Evolutionary conservation across 2,888 invertebrate genomes (phyloP).

Genomic region (Latrodectus elegans): DNA sequence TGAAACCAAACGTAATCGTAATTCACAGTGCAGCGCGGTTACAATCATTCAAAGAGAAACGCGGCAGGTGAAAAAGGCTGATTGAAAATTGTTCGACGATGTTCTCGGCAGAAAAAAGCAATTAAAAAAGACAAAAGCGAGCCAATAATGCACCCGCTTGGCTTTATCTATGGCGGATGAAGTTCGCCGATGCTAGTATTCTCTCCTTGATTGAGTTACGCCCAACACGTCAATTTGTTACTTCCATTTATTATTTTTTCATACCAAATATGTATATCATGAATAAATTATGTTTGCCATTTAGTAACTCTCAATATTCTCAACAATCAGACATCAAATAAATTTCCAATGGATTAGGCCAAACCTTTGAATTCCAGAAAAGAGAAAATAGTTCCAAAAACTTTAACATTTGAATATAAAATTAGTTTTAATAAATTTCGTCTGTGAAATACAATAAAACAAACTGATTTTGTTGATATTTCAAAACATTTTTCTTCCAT

Average conservation of each 20-base stretch:
- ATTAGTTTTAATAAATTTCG: no score
- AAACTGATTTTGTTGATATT: no score
- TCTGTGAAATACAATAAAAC: no score
- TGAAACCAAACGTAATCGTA: slow-evolving; percentile 13
- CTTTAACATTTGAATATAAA: no score
- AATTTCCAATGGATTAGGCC: no score
- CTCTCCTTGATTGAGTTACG: neutral
- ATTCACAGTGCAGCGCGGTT: slow-evolving; percentile 11
- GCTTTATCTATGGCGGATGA: neutral
- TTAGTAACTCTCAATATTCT: no score
- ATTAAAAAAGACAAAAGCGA: slow-evolving; percentile 51
- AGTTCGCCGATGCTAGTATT: neutral
- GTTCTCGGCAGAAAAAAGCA: slow-evolving; percentile 32
- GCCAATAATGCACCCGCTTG: slow-evolving; percentile 8
- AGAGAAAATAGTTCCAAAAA: no score
- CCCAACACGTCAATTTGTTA: neutral
- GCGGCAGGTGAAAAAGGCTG: slow-evolving; percentile 8
- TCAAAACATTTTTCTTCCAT: no score
- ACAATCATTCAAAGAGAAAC: slow-evolving; percentile 16
- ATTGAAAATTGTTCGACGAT: slow-evolving; percentile 46
- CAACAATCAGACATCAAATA: no score
- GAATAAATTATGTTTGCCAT: no score
- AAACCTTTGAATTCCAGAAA: no score
- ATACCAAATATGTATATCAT: no score
- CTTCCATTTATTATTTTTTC: neutral